Base-by-base conservation (phyloP, 1,140 invertebrate genomes). In the Cardiocondyla obscurior region DNA sequence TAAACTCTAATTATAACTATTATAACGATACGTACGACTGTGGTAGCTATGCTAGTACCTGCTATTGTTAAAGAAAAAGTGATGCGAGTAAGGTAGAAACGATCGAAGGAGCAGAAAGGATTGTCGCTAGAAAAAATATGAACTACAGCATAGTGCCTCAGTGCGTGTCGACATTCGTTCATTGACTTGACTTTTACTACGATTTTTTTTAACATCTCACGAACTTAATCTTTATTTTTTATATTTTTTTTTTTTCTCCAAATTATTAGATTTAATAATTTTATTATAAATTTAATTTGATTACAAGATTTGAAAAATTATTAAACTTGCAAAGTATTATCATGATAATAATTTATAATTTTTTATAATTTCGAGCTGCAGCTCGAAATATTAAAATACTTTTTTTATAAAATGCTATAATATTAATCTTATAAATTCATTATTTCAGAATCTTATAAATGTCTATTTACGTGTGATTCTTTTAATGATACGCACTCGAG, bases 41-140 rank as follows among this genome's bases (percentile, higher is more conserved):
- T 94, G 93, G 92, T 94, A 94, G 93, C 93, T 94, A 94, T 94
- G 93, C 93, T 94, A 94, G 93, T 94, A 94, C 93, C 93, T 94
- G 93, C 92, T 94, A 94, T 93, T 94, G 91, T 94, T 93, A 94
- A 93, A 93, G 84, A 91, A 83, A 92, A 87, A 57, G 60, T 42
- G 53, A 60, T 58, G 51, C n/a, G 73, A 69, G 30, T 53, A 55
- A 79, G 46, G 14, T 79, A 46, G 33, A 6, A 46, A 77, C 19
- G 33, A 77, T 16, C 39, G 62, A 58, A 62, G 39, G 16, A 36
- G 19, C 8, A 6, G 28, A 22, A 8, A n/a, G 28, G 22, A 49
- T 49, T 82, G 53, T 30, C 19, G 70, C 44, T 19, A 22, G 44
- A 58, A 22, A 16, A 42, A 62, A 36, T 8, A 46, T 22, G 33